Evolutionary conservation across 92 coral and sea anemone genomes (phyloP), one percentile per base, ranked within the genome.

Genomic region (Epizoanthus stellaris): DNA sequence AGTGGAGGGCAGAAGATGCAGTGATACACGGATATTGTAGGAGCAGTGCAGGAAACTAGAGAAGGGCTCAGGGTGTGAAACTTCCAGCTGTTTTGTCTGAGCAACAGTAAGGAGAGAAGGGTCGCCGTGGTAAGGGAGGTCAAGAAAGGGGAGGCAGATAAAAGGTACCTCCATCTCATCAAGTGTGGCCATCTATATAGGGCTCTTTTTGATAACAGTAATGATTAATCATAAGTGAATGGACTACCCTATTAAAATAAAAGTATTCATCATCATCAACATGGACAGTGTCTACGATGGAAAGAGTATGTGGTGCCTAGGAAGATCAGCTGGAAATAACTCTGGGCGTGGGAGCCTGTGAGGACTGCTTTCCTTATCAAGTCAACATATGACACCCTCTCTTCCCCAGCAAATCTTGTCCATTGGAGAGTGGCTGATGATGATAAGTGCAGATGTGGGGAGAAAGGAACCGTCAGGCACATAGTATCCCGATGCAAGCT

Each of bases 321-420:
- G 19, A 73, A 60, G 80, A 6, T 85, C 53, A 25, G 57, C 54
- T 81, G 77, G 86, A 81, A 81, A 81, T 75, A 81, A 62, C 21
- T 65, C 15, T 85, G 88, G 88, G 88, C 81, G 12, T 85, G 89
- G 84, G 80, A 86, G 63, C 76, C 66, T 14, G 52, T 62, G 14
- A 60, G 36, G 36, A 30, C 36, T 30, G 1, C 36, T 30, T 30
- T 30, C 36, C 36, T 30, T 1, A 30, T 30, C 36, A 30, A 36
- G 54, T 34, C 89, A 47, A 86, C 85, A 13, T 85, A 77, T 15
- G 70, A 85, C 15, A 53, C 16, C 73, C 77, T 85, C 7, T 77
- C 67, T 76, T 69, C 88, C 42, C 80, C 80, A 17, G 82, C 88
- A 3, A 75, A 85, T 65, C 66, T 75, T 57, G 83, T 85, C 57